A percentile compares a stretch with the other conserved stretches of the same genome.
phyloP scores from a whole-genome alignment of 2,797 vertebrate species.

The Falco peregrinus region DNA sequence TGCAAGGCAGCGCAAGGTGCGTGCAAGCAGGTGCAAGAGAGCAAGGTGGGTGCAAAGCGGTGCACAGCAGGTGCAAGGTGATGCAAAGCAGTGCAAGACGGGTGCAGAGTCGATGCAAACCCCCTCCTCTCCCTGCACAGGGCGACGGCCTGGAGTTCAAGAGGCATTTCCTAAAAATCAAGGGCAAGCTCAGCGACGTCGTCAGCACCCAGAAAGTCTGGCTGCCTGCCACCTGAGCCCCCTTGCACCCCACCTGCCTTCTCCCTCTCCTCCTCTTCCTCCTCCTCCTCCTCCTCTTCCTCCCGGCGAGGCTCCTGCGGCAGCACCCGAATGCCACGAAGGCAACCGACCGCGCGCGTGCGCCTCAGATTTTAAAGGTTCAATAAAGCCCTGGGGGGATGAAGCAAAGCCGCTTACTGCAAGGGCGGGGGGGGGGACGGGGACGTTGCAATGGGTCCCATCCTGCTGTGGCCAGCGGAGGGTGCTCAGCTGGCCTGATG shows the following conservation, averaged over 20 bases:
- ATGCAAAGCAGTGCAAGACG: accelerated
- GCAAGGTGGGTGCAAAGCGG: too few relatives aligned
- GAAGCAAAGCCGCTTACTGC: accelerated
- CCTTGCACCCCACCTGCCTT: neutral
- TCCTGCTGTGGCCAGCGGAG: neutral
- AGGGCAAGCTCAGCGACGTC: slow-evolving; percentile 88
- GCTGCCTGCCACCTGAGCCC: slow-evolving; percentile 78
- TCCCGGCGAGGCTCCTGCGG: neutral
- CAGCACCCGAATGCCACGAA: neutral
- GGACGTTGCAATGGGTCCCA: accelerated
- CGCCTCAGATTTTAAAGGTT: neutral
- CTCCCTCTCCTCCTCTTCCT: neutral
- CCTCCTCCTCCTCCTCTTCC: neutral
- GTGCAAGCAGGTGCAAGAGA: too few relatives aligned
- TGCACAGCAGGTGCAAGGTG: neutral
- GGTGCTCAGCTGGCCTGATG: neutral
- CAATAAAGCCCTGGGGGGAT: slow-evolving; percentile 2
- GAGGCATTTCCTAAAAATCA: slow-evolving; percentile 92
- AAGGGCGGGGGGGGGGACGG: neutral
- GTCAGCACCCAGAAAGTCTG: slow-evolving; percentile 89
- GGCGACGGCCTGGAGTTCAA: slow-evolving; percentile 98
- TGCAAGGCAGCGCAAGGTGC: neutral
- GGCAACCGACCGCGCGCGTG: neutral
- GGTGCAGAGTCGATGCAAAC: neutral
- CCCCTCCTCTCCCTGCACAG: slow-evolving; percentile 36